phyloP scores from a whole-genome alignment of 2,113 vertebrate species.

The Hirundichthys speculiger region DNA sequence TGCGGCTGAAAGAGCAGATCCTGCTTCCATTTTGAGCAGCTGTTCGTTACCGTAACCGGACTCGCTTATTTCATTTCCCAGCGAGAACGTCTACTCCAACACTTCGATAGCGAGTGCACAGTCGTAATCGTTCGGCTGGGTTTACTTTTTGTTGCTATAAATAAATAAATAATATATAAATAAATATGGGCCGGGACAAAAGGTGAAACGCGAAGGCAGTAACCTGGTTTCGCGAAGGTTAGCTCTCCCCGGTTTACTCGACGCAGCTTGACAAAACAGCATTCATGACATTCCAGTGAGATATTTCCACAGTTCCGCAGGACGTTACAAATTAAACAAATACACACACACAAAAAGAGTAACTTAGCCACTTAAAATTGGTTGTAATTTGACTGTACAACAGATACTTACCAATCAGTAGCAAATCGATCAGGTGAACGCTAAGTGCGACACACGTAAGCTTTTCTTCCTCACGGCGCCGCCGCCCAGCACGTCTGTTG shows the following conservation, averaged over 20 bases:
- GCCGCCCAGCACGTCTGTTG: not conserved
- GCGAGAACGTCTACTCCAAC: too few relatives aligned
- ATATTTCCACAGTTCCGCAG: not conserved
- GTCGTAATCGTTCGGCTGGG: too few relatives aligned
- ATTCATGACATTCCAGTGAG: not conserved
- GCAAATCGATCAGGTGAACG: not conserved
- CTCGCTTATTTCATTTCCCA: not conserved
- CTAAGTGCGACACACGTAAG: slow-evolving; percentile 9
- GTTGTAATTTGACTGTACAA: accelerated
- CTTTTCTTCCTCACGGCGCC: not conserved
- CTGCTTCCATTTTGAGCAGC: slow-evolving; percentile 39
- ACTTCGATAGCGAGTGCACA: too few relatives aligned
- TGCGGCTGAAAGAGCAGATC: not conserved
- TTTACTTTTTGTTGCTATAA: too few relatives aligned
- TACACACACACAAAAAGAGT: accelerated
- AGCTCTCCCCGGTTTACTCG: too few relatives aligned
- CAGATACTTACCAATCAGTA: slow-evolving; percentile 39
- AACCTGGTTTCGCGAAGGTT: slow-evolving; percentile 3
- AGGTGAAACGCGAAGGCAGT: not conserved
- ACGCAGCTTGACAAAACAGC: slow-evolving; percentile 4
- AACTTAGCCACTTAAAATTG: accelerated
- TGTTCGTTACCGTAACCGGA: not conserved
- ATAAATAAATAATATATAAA: too few relatives aligned
- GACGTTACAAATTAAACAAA: too few relatives aligned
- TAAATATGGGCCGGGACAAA: too few relatives aligned